Evolutionary conservation across 2,113 vertebrate species (phyloP).

Genomic region (Guaruba guarouba): DNA sequence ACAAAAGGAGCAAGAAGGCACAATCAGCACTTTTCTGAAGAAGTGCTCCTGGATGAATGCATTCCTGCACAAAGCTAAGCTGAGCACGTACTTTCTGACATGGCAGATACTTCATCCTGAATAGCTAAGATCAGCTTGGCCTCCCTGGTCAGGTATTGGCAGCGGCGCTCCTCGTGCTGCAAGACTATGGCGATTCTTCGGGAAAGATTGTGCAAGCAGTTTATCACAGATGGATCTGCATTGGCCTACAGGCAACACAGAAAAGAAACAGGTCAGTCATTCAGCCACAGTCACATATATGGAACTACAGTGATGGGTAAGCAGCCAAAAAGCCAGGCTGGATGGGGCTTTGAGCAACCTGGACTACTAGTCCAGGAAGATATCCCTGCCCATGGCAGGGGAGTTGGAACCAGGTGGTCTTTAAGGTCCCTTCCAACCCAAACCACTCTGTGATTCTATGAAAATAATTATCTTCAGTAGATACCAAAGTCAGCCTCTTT

Average conservation of each 20-base stretch:
- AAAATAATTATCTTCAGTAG: neutral
- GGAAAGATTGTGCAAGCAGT: slow-evolving; percentile 92
- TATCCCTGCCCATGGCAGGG: neutral
- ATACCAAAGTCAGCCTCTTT: neutral
- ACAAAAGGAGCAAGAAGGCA: neutral
- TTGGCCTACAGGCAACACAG: slow-evolving; percentile 79
- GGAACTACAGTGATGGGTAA: neutral
- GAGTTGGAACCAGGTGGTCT: neutral
- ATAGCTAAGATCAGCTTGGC: slow-evolving; percentile 95
- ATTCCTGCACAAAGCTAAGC: neutral
- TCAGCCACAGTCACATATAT: neutral
- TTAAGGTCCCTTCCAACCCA: neutral
- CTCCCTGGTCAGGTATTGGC: slow-evolving; percentile 94
- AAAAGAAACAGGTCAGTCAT: neutral
- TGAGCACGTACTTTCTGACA: slow-evolving; percentile 85
- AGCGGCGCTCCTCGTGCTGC: slow-evolving; percentile 95
- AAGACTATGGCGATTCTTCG: slow-evolving; percentile 91
- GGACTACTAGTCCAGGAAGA: neutral
- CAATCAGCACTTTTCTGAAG: neutral
- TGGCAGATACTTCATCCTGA: slow-evolving; percentile 92
- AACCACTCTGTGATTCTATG: neutral
- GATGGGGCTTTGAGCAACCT: neutral
- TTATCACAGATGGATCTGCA: slow-evolving; percentile 90
- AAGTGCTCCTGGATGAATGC: neutral
- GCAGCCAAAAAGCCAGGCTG: neutral